phyloP scores from a whole-genome alignment of 2,797 vertebrate species.

The Carduelis carduelis region DNA sequence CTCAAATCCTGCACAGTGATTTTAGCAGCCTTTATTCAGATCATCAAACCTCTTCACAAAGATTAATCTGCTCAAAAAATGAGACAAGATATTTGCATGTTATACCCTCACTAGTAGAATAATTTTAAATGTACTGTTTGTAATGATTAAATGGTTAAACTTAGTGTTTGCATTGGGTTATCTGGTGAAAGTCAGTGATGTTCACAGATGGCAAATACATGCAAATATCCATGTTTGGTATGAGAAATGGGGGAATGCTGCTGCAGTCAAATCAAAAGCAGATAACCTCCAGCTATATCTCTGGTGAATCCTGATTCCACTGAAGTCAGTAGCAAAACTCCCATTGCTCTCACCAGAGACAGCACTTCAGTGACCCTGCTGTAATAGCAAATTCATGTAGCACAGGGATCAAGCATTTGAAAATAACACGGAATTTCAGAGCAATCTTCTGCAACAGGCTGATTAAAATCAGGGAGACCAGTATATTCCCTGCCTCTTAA shows the following conservation, averaged over 20 bases:
- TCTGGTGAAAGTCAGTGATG: background rate
- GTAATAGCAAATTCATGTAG: background rate
- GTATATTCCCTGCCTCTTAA: constrained; percentile 14
- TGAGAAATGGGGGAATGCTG: background rate
- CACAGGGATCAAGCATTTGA: background rate
- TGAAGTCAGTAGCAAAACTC: background rate
- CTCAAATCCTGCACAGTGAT: background rate
- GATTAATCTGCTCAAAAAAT: background rate
- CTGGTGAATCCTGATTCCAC: background rate
- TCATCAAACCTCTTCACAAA: background rate
- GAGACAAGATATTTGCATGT: background rate
- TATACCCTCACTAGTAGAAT: background rate
- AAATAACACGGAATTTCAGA: background rate
- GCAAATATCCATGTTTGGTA: background rate
- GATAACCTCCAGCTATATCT: background rate
- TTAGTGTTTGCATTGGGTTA: background rate
- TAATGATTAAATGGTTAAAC: background rate
- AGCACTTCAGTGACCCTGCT: background rate
- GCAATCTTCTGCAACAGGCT: background rate
- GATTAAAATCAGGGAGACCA: background rate
- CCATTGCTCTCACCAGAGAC: background rate
- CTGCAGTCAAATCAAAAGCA: background rate
- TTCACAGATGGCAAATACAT: background rate
- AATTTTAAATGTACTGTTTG: background rate
- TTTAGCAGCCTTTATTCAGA: background rate